Conservation (phyloP, 1,140 invertebrate genomes). For the Harlomillsia oculata region DNA sequence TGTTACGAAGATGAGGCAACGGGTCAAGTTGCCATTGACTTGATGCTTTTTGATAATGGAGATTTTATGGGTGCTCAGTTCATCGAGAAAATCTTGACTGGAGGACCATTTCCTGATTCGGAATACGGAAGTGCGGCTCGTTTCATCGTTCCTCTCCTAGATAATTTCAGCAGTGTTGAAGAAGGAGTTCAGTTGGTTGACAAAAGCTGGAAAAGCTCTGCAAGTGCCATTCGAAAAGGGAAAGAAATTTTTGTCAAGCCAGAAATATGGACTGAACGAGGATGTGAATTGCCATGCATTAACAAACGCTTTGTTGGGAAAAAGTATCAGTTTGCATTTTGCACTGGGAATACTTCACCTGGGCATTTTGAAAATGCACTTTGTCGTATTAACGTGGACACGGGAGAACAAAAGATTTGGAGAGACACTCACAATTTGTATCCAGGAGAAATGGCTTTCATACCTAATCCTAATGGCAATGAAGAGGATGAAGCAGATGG, state of each 20-base stretch:
- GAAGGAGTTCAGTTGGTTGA: constrained; percentile 3
- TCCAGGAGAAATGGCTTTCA: constrained; percentile 20
- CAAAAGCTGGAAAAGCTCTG: not conserved
- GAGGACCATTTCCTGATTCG: constrained; percentile 29
- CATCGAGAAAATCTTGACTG: constrained; percentile 37
- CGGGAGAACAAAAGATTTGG: constrained; percentile 10
- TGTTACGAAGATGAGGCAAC: constrained; percentile 36
- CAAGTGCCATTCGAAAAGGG: constrained; percentile 18
- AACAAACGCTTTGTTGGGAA: constrained; percentile 18
- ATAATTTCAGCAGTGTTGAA: not conserved
- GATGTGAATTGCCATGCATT: constrained; percentile 16
- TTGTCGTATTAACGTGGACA: constrained; percentile 16
- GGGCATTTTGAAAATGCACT: constrained; percentile 22
- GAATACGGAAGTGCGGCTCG: constrained; percentile 15
- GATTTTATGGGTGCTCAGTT: constrained; percentile 38
- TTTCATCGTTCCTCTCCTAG: constrained; percentile 19
- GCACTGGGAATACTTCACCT: constrained; percentile 20
- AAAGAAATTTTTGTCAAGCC: constrained; percentile 17
- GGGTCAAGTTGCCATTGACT: constrained; percentile 10
- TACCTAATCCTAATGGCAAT: constrained; percentile 12
- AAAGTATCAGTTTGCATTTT: constrained; percentile 18
- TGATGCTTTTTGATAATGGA: constrained; percentile 9
- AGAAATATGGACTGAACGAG: constrained; percentile 21
- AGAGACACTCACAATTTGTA: constrained; percentile 8
- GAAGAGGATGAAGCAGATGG: constrained; percentile 26